Evolutionary conservation across 1,140 invertebrate genomes (phyloP).

Genomic region (Caenorhabditis brenneri): DNA sequence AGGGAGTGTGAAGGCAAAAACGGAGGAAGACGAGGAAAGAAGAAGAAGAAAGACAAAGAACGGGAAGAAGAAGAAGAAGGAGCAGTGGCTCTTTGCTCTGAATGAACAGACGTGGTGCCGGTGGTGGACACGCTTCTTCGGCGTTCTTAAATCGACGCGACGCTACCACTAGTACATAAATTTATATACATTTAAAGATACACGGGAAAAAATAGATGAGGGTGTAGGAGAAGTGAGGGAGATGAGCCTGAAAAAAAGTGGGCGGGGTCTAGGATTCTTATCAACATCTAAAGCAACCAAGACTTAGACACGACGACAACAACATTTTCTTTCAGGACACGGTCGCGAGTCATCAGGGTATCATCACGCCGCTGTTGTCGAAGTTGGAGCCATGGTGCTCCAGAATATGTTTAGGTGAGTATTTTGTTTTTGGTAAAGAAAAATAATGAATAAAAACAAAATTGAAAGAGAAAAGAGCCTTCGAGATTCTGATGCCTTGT

Average conservation of each 20-base stretch:
- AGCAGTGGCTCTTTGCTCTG: constrained; percentile 35
- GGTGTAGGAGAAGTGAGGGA: not conserved
- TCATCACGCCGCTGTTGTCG: constrained; percentile 68
- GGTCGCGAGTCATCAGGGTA: constrained; percentile 67
- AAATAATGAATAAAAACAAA: too few relatives aligned
- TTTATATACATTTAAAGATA: not conserved
- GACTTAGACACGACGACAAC: not conserved
- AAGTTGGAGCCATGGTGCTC: constrained; percentile 70
- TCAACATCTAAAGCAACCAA: not conserved
- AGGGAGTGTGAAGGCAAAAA: not conserved
- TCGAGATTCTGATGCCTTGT: too few relatives aligned
- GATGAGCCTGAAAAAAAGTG: not conserved
- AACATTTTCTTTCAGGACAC: constrained; percentile 60
- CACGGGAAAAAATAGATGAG: not conserved
- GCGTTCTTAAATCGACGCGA: constrained; percentile 31
- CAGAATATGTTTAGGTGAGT: constrained; percentile 67
- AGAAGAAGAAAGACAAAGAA: constrained; percentile 12
- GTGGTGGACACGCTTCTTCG: constrained; percentile 34
- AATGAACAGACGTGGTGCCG: constrained; percentile 39
- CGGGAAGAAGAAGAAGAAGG: constrained; percentile 20
- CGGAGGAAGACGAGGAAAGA: not conserved
- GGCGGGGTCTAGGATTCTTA: not conserved
- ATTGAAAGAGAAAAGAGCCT: too few relatives aligned
- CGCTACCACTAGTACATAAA: not conserved
- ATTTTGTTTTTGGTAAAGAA: not conserved